A percentile compares a stretch with the other conserved stretches of the same genome.
These are phyloP conservation scores for Lutjanus campechanus DNA, from an alignment of 2,797 vertebrate species.

Conservation along the genomic window DNA sequence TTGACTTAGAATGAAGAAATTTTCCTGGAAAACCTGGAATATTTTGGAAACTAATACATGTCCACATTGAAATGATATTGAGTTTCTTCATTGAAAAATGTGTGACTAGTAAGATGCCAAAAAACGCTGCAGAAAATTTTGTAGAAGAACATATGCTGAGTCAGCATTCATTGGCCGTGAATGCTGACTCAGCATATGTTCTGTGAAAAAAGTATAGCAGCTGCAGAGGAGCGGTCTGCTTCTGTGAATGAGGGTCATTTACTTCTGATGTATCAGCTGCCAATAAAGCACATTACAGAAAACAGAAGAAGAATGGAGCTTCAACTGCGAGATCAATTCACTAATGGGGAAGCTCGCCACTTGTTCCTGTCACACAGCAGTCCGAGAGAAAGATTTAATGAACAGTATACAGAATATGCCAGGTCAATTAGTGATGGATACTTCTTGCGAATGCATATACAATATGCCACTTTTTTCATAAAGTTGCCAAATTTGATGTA, in stretches of 20 bases:
- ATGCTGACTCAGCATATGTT: too few relatives aligned
- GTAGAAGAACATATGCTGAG: too few relatives aligned
- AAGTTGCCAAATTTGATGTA: background rate
- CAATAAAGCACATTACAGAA: conserved; percentile 23
- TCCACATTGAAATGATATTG: too few relatives aligned
- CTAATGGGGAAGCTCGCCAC: conserved; percentile 13
- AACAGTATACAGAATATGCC: background rate
- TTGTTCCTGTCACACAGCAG: conserved; percentile 32
- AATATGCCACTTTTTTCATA: background rate
- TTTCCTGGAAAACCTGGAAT: too few relatives aligned
- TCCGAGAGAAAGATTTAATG: conserved; percentile 8
- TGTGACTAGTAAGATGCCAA: too few relatives aligned
- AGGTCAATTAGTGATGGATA: background rate
- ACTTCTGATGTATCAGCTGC: conserved; percentile 24
- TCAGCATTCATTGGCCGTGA: too few relatives aligned
- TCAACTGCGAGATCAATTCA: conserved; percentile 38
- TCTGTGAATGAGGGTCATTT: conserved; percentile 21
- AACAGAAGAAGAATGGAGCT: conserved; percentile 17
- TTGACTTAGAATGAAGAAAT: too few relatives aligned
- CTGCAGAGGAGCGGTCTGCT: background rate
- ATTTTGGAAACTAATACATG: too few relatives aligned
- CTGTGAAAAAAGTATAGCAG: background rate
- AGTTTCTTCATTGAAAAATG: too few relatives aligned
- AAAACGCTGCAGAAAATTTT: too few relatives aligned
- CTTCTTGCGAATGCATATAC: background rate